A percentile compares a stretch with the other conserved stretches of the same genome.
phyloP scores from a whole-genome alignment of 2,888 invertebrate species.

The Clusia tigrina region DNA sequence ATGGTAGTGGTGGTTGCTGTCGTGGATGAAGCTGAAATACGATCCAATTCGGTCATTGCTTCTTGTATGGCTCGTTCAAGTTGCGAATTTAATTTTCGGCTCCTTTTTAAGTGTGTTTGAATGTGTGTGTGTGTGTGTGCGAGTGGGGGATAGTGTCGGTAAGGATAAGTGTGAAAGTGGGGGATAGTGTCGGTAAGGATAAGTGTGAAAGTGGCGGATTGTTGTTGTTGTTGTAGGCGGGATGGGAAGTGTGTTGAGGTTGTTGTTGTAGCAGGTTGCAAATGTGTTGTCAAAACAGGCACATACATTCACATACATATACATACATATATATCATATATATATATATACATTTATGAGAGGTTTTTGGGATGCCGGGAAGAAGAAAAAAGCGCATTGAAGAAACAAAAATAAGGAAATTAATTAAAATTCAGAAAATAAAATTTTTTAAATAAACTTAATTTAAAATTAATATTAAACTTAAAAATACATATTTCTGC shows the following conservation, averaged over 20 bases:
- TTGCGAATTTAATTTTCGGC: conserved; percentile 90
- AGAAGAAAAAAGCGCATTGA: conserved; percentile 13
- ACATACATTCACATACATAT: no score
- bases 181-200: conserved; percentile 21
- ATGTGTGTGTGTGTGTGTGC: conserved; percentile 20
- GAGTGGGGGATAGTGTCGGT: conserved; percentile 38
- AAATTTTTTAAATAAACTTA: no score
- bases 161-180: conserved; percentile 37
- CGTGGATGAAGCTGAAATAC: conserved; percentile 66
- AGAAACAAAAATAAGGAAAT: conserved; percentile 27
- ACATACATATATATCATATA: no score
- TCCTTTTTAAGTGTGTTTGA: conserved; percentile 74
- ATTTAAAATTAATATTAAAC: no score
- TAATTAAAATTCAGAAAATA: conserved; percentile 29
- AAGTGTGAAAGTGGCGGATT: conserved; percentile 38
- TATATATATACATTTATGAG: no score
- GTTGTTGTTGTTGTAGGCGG: conserved; percentile 36
- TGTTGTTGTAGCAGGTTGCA: conserved; percentile 25
- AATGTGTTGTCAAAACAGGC: conserved; percentile 34
- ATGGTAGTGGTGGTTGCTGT: conserved; percentile 34
- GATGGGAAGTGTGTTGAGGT: no score
- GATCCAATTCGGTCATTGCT: conserved; percentile 88
- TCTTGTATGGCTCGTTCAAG: conserved; percentile 92
- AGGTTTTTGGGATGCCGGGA: background rate
- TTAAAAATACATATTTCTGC: no score